Conservation (phyloP, 2,113 vertebrate species). For the Egretta garzetta region DNA sequence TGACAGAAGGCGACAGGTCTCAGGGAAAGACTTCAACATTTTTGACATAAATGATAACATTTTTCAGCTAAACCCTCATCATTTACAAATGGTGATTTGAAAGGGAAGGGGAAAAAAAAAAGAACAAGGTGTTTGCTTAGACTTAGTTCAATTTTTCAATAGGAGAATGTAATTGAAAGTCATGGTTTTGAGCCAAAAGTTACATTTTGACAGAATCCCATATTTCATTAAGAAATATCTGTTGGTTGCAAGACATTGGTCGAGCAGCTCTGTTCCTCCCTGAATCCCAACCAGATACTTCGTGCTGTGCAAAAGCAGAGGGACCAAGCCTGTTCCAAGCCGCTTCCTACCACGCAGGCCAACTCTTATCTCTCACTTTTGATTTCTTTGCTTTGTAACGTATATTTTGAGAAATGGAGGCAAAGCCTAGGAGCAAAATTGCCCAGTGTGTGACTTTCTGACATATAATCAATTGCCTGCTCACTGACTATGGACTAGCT, state of each 20-base stretch:
- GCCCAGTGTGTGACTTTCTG: conserved; percentile 57
- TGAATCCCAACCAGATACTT: neutral
- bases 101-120: neutral
- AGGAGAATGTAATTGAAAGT: neutral
- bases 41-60: neutral
- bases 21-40: neutral
- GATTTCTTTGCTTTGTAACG: conserved; percentile 19
- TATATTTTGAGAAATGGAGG: conserved; percentile 54
- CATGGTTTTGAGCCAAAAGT: neutral
- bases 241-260: neutral
- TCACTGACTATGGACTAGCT: conserved; percentile 19
- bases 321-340: neutral
- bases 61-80: neutral
- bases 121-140: neutral
- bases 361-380: conserved; percentile 18
- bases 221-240: neutral
- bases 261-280: neutral
- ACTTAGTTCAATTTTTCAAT: neutral
- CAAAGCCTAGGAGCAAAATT: conserved; percentile 44
- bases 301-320: neutral
- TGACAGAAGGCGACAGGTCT: neutral
- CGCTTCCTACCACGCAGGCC: neutral
- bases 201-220: neutral
- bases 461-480: conserved; percentile 68
- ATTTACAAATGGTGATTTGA: neutral